A percentile compares a stretch with the other conserved stretches of the same genome.
Conservation (phyloP, 2,797 vertebrate species). For the Sebastes reedi region DNA sequence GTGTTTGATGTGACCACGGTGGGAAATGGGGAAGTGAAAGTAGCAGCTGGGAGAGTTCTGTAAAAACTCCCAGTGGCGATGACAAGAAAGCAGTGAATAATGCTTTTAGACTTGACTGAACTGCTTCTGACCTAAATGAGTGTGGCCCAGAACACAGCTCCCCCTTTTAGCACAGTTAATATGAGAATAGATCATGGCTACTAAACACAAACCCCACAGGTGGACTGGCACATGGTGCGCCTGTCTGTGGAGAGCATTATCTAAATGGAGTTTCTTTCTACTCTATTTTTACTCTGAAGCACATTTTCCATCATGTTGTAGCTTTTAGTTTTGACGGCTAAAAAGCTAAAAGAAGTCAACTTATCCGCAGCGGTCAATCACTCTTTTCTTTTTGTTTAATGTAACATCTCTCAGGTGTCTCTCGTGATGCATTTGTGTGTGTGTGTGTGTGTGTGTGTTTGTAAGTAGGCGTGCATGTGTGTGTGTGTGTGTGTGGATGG, state of each 20-base stretch:
- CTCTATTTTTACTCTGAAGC: conserved; percentile 7
- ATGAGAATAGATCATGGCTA: conserved; percentile 62
- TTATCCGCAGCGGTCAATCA: background rate
- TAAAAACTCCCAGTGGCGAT: conserved; percentile 43
- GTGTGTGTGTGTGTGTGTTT: conserved; percentile 1
- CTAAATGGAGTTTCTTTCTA: background rate
- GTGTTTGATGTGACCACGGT: conserved; percentile 53
- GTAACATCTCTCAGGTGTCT: background rate
- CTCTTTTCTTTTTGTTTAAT: background rate
- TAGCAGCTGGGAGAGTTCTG: conserved; percentile 61
- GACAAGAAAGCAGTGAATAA: conserved; percentile 49
- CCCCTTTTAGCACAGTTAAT: conserved; percentile 56
- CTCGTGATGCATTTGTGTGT: conserved; percentile 9
- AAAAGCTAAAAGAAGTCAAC: background rate
- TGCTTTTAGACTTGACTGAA: conserved; percentile 51
- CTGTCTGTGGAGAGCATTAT: background rate
- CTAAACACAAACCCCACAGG: conserved; percentile 62
- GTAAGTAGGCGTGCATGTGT: background rate
- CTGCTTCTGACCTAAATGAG: conserved; percentile 60
- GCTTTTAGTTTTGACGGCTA: background rate
- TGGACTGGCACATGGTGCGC: conserved; percentile 20
- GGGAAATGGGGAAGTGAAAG: conserved; percentile 66
- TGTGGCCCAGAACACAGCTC: conserved; percentile 60
- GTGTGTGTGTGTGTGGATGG: conserved; percentile 47
- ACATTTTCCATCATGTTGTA: background rate